Evolutionary conservation across 2,888 invertebrate species (phyloP).

Genomic region (Clistopyga incitator): DNA sequence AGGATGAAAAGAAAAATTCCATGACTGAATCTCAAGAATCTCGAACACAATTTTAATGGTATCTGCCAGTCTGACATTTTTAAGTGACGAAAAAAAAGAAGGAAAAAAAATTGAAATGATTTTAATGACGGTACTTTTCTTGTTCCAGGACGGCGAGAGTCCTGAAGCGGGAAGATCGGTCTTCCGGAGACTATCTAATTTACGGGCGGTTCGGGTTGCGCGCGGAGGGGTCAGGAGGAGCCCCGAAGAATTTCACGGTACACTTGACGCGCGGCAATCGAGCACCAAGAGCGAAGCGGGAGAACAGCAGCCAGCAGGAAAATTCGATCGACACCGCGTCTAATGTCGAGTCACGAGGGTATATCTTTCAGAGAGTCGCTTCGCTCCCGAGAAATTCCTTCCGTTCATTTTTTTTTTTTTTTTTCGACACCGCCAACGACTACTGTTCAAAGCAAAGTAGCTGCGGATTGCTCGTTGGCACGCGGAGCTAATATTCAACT

Average conservation of each 20-base stretch:
- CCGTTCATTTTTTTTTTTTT: slow-evolving; percentile 47
- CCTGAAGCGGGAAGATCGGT: slow-evolving; percentile 38
- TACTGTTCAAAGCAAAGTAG: slow-evolving; percentile 15
- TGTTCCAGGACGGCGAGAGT: not conserved
- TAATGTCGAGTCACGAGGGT: slow-evolving; percentile 61
- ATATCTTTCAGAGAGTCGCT: slow-evolving; percentile 36
- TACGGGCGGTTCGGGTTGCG: slow-evolving; percentile 38
- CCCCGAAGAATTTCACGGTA: slow-evolving; percentile 62
- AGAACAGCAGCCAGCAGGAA: slow-evolving; percentile 37
- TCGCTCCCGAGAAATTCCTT: slow-evolving; percentile 20
- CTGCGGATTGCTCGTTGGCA: slow-evolving; percentile 17
- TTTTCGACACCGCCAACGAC: slow-evolving; percentile 21
- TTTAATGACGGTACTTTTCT: slow-evolving; percentile 7
- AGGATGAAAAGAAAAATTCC: too few species aligned
- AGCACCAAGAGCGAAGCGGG: slow-evolving; percentile 14
- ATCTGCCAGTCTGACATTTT: too few species aligned
- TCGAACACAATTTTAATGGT: too few species aligned
- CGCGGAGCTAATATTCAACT: slow-evolving; percentile 12
- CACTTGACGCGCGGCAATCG: slow-evolving; percentile 53
- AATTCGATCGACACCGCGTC: slow-evolving; percentile 57
- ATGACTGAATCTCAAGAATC: too few species aligned
- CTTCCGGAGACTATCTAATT: slow-evolving; percentile 52
- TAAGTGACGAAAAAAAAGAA: not conserved
- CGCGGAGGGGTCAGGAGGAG: not conserved
- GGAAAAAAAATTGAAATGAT: not conserved